A percentile compares a stretch with the other conserved stretches of the same genome.
Conservation (phyloP, 1,140 invertebrate genomes). For the Palaemon carinicauda region DNA sequence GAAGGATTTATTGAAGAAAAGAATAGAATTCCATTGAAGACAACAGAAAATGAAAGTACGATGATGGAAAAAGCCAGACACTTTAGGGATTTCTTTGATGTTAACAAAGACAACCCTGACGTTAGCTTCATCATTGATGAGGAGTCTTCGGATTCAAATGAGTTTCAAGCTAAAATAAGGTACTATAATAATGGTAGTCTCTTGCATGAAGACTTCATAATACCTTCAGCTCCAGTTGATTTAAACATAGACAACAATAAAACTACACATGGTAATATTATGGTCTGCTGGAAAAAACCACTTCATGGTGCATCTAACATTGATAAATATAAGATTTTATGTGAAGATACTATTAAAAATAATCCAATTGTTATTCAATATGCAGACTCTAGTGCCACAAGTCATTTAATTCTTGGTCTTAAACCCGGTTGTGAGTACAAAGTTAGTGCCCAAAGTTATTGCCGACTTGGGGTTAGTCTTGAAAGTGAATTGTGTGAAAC, state of each 20-base stretch:
- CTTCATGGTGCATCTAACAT: background rate
- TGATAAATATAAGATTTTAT: background rate
- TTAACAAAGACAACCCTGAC: background rate
- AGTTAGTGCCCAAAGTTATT: background rate
- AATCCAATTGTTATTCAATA: background rate
- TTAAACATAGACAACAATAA: no score
- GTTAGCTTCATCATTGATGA: background rate
- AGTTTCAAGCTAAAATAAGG: background rate
- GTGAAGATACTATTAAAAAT: background rate
- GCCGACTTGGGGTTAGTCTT: background rate
- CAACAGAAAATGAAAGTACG: background rate
- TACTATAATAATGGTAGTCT: background rate
- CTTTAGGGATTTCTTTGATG: background rate
- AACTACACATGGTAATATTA: background rate
- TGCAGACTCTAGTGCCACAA: no score
- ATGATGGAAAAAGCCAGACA: background rate
- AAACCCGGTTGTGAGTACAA: no score
- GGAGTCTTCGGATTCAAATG: background rate
- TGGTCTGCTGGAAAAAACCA: background rate
- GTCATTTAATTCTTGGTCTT: no score
- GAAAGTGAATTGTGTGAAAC: background rate
- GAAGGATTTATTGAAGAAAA: background rate
- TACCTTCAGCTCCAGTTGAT: background rate
- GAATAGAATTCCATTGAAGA: background rate
- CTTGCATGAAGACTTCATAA: background rate